Percentiles rank a stretch among this genome's conserved stretches.
Evolutionary conservation across 2,888 invertebrate species (phyloP).

Genomic region (Lepetodrilus schrolli): DNA sequence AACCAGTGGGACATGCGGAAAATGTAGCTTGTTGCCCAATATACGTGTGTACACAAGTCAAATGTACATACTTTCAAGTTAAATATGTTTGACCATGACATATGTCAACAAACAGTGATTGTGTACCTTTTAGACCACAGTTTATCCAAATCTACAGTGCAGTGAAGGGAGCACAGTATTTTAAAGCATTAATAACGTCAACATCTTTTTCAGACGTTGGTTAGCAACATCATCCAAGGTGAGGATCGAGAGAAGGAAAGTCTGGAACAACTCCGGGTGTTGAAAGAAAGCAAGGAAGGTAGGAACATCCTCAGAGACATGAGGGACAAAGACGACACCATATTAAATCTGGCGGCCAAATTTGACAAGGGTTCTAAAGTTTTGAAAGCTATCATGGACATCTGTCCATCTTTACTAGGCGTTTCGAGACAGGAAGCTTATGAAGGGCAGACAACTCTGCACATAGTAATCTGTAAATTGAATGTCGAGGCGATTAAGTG

Average conservation of each 20-base stretch:
- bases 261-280: not conserved
- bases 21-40: too few species aligned
- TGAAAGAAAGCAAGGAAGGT: not conserved
- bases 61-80: too few species aligned
- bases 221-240: not conserved
- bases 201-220: too few species aligned
- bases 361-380: constrained; percentile 16
- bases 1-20: too few species aligned
- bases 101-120: too few species aligned
- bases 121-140: too few species aligned
- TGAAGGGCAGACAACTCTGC: constrained; percentile 49
- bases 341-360: constrained; percentile 21
- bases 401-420: constrained; percentile 32
- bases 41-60: too few species aligned
- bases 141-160: too few species aligned
- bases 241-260: not conserved
- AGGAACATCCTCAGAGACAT: constrained; percentile 31
- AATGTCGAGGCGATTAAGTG: constrained; percentile 37
- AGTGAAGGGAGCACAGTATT: too few species aligned
- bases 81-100: too few species aligned
- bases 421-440: constrained; percentile 33
- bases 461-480: constrained; percentile 47
- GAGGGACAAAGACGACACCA: constrained; percentile 29
- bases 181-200: too few species aligned
- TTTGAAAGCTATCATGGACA: not conserved